Evolutionary conservation across 1,140 invertebrate genomes (phyloP), one percentile per base, ranked within the genome.

Genomic region (Dendroctonus valens): DNA sequence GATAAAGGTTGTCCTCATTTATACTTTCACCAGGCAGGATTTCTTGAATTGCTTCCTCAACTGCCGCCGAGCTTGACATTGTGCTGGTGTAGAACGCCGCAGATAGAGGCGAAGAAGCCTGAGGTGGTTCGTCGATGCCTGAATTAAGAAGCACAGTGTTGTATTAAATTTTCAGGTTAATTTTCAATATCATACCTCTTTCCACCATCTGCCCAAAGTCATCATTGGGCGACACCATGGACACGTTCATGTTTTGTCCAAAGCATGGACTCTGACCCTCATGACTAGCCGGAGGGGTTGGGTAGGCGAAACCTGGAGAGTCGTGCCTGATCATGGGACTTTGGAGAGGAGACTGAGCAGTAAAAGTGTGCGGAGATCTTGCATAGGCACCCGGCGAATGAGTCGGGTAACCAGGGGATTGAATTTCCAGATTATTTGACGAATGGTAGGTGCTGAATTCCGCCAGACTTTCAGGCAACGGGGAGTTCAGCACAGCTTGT

Each of bases 51-150:
- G 90, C 90, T 76, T 91, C 89, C 77, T 92, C 90, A 0, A 92
- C 90, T 68, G 90, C 91, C 69, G 90, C 91, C 12, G 90, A 89
- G 54, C 89, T 91, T 0, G 90, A 91, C 83, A 92, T 91, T 14
- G 89, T 89, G n/a, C 88, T 88, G n/a, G 89, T 90, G 76, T 91
- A 92, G 76, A 91, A 92, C 0, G 90, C 89, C 38, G 90, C 89
- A 2, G 90, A 89, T 0, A 92, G 76, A 0, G 90, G 89, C 3
- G 86, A 87, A 6, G 86, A 88, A 2, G 86, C 84, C 58, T 87
- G 86, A 12, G 83, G 81, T 0, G 85, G 83, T 65, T 83, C 82
- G 40, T 86, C 86, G 1, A 82, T 71, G 26, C 26, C 26, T 26
- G 26, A 1, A 48, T 52, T 52, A 26, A 26, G 48, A 41, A 6